Conservation (phyloP, 2,113 vertebrate genomes). For the Spheniscus mendiculus region DNA sequence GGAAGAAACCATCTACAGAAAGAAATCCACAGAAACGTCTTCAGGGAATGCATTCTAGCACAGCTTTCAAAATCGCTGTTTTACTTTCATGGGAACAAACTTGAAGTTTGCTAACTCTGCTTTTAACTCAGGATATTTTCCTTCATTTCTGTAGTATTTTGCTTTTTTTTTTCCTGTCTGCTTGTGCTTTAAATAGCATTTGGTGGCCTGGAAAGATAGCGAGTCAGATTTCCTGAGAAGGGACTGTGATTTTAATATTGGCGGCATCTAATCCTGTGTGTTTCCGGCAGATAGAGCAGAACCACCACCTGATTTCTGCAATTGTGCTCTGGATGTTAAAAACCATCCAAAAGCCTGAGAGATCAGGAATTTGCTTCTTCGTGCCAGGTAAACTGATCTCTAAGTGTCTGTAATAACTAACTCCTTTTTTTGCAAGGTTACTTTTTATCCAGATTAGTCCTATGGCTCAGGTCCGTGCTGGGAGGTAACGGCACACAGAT, state of each 20-base stretch:
- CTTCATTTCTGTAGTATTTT: conserved; percentile 19
- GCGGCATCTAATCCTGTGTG: conserved; percentile 41
- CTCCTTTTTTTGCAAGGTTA: background rate
- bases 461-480: background rate
- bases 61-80: background rate
- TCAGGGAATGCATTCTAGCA: background rate
- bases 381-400: background rate
- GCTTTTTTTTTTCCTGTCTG: background rate
- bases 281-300: conserved; percentile 57
- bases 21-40: background rate
- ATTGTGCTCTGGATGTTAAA: background rate
- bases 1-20: background rate
- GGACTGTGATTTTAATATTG: background rate
- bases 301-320: conserved; percentile 19
- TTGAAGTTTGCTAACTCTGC: background rate
- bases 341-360: background rate
- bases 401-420: background rate
- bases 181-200: conserved; percentile 46
- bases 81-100: background rate
- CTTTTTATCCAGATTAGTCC: background rate
- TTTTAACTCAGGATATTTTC: background rate
- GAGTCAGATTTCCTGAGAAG: conserved; percentile 55
- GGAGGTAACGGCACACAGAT: background rate
- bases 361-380: background rate
- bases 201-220: background rate